A percentile compares a stretch with the other conserved stretches of the same genome.
These are phyloP conservation scores for Apodemus speciosus DNA, from an alignment of 2,113 vertebrate genomes.

Conservation along the genomic window DNA sequence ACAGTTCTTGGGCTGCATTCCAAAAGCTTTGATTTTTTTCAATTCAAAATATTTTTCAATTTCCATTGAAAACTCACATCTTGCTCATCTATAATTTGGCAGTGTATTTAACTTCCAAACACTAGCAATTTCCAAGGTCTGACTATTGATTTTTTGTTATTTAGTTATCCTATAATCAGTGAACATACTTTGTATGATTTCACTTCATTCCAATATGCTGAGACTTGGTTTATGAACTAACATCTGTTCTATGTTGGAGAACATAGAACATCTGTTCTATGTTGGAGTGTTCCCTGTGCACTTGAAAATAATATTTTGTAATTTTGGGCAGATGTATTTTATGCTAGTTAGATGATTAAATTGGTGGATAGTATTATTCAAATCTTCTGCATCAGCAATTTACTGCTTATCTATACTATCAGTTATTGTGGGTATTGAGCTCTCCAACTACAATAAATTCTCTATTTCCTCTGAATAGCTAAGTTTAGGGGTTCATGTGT, in stretches of 20 bases:
- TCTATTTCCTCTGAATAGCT: not conserved
- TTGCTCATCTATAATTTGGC: not conserved
- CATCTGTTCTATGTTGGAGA: not conserved
- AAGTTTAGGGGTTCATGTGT: not conserved
- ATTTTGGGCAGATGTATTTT: not conserved
- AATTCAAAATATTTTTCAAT: slow-evolving; percentile 28
- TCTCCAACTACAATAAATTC: not conserved
- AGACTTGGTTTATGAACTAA: slow-evolving; percentile 21
- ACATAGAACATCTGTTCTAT: not conserved
- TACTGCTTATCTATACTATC: not conserved
- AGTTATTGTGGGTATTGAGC: not conserved
- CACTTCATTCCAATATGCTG: not conserved
- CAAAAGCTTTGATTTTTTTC: slow-evolving; percentile 10
- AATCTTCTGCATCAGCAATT: not conserved
- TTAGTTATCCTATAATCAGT: not conserved
- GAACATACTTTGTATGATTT: not conserved
- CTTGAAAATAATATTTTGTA: slow-evolving; percentile 31
- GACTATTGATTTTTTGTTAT: not conserved
- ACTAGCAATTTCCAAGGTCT: slow-evolving; percentile 9
- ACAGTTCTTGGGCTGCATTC: not conserved
- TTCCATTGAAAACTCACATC: slow-evolving; percentile 22
- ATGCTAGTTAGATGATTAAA: not conserved
- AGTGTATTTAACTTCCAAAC: slow-evolving; percentile 8
- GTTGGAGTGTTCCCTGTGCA: not conserved
- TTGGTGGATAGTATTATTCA: not conserved